Evolutionary conservation across 2,113 vertebrate species (phyloP), one percentile per base, ranked within the genome.

Genomic region (Oncorhynchus masou): DNA sequence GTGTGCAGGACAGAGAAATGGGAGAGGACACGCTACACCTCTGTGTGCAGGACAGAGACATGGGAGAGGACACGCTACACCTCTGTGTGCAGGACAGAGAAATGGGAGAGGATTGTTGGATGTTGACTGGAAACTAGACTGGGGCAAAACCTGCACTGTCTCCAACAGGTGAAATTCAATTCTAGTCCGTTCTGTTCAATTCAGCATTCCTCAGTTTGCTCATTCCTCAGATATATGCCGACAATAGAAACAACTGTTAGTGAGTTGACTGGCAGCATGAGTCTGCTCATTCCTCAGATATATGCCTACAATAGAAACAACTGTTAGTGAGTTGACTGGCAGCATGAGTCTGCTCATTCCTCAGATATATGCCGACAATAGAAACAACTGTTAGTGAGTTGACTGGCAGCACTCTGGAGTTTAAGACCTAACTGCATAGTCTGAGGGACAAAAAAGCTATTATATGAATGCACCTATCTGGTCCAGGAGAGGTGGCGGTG

Each of bases 131-230:
- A 34, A 19, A 68, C 70, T 31, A 73, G 34, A 67, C 6, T 78
- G 79, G 78, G 49, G 85, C 76, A 57, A 79, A 81, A 76, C 70
- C 71, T 71, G 24, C 13, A 51, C 9, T 7, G 34, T 39, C 34
- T 8, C 34, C 34, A 15, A 51, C 2, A 51, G 49, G 49, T 51
- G 49, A 16, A 51, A 16, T 51, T 15, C 2, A 3, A 51, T 51
- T 51, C 0, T 51, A 51, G 8, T 7, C 59, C n/a, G 20, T 60
- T 60, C 57, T 2, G 9, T 60, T 39, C 34, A 39, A 39, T 60
- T 60, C 19, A 60, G 59, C 6, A 60, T 60, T 60, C 20, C 59
- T 22, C n/a, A 60, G 7, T 60, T 1, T 54, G 51, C 11, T 12
- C 16, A 60, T 60, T 60, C 19, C 9, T 49, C 48, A 49, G 48